Evolutionary conservation across 2,797 vertebrate genomes (phyloP), one percentile per base, ranked within the genome.

Genomic region (Rhynchonycteris naso): DNA sequence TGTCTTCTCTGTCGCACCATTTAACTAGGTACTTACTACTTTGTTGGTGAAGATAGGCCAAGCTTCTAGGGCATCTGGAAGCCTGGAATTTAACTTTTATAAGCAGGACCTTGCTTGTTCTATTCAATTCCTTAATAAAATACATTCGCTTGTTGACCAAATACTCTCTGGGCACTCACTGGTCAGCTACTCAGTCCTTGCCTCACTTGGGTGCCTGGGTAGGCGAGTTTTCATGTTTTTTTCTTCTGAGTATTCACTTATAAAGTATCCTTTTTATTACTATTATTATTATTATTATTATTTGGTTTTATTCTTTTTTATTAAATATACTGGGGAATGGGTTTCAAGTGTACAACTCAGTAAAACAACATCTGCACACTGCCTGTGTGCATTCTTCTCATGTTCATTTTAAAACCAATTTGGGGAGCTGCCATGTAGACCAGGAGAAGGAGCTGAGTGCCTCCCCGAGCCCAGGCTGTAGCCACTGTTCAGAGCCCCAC

Each of bases 21-120:
- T 1, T 75, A 14, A 26, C 24, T 33, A 43, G 54, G 18, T 8
- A 0, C 3, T 7, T 8, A 0, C 3, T 7, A 1, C 22, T 9
- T 47, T 4, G 2, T 30, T 30, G 47, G 56, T 22, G 4, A 54
- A 43, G 28, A 43, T 14, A 33, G 21, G 69, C 22, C 52, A 14
- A 38, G 4, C 50, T 54, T 1, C n/a, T n/a, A 58, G 50, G 30
- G 74, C 19, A 28, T 24, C 59, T 24, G 26, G n/a, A 43, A 59
- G n/a, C 89, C 66, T 59, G n/a, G 38, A 30, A 21, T 65, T 28
- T 43, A 50, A 28, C 58, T 80, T 18, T 26, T 13, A 33, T 3
- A 24, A 75, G 33, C 50, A 54, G 35, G 28, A 21, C 7, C 0
- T 47, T 38, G 65, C 50, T 63, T n/a, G 50, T 4, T 92, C 61